A percentile compares a stretch with the other conserved stretches of the same genome.
Evolutionary conservation across 1,140 invertebrate genomes (phyloP).

Genomic region (Zaprionus taronus): DNA sequence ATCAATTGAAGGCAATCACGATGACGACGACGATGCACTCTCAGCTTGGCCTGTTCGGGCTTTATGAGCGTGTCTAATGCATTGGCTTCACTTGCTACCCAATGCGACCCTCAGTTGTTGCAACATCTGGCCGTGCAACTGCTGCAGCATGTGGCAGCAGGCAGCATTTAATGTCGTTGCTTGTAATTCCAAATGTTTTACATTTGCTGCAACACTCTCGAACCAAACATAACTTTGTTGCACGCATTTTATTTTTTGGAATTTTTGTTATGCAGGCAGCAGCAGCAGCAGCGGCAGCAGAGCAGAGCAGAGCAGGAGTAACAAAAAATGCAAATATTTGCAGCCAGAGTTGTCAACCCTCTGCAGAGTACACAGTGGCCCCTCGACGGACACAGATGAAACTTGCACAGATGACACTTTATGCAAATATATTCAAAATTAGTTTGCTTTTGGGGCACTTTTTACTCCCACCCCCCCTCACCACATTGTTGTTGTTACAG

Average conservation of each 20-base stretch:
- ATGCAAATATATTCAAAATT: slow-evolving; percentile 80
- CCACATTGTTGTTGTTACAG: not conserved
- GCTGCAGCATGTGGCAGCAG: slow-evolving; percentile 40
- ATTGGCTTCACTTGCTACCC: not conserved
- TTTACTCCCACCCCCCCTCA: slow-evolving; percentile 7
- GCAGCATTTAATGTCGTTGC: slow-evolving; percentile 66
- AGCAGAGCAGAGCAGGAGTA: not conserved
- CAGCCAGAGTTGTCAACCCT: slow-evolving; percentile 33
- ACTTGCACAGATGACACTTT: slow-evolving; percentile 75
- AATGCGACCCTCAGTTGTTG: slow-evolving; percentile 3
- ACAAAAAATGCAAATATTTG: slow-evolving; percentile 73
- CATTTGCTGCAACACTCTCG: slow-evolving; percentile 32
- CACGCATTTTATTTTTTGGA: slow-evolving; percentile 59
- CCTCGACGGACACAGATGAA: slow-evolving; percentile 52
- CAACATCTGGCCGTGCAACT: slow-evolving; percentile 2
- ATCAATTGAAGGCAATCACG: slow-evolving; percentile 66
- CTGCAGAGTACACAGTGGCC: slow-evolving; percentile 35
- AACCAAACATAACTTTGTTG: slow-evolving; percentile 31
- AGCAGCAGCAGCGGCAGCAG: not conserved
- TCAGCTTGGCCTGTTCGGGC: slow-evolving; percentile 14
- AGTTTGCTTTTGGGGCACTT: slow-evolving; percentile 62
- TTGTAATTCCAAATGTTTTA: slow-evolving; percentile 75
- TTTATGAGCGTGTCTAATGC: slow-evolving; percentile 67
- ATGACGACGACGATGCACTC: slow-evolving; percentile 33
- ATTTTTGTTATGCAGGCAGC: slow-evolving; percentile 65